A percentile compares a stretch with the other conserved stretches of the same genome.
phyloP scores from a whole-genome alignment of 2,113 vertebrate genomes.

The Erpornis zantholeuca region DNA sequence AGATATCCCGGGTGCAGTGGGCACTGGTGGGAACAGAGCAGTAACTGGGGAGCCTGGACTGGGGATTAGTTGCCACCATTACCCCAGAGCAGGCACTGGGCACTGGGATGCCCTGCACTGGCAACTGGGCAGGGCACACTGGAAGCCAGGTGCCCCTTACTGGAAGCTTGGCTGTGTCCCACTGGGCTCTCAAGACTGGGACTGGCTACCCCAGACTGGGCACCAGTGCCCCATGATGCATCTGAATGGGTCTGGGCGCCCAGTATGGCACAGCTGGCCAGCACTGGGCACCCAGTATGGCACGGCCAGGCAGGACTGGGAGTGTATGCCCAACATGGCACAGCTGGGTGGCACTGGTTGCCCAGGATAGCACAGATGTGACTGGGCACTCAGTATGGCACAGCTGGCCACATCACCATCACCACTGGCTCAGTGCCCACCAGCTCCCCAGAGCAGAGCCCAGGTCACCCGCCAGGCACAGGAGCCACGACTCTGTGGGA shows the following conservation, averaged over 20 bases:
- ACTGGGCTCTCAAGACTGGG: background rate
- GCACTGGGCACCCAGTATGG: background rate
- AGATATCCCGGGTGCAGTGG: background rate
- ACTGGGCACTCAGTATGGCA: fast-evolving
- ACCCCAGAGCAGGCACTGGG: background rate
- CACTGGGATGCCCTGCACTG: background rate
- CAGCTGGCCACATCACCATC: background rate
- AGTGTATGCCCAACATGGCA: background rate
- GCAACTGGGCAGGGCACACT: background rate
- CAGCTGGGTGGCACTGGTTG: fast-evolving
- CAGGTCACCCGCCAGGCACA: fast-evolving
- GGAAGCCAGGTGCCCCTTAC: background rate
- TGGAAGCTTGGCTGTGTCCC: background rate
- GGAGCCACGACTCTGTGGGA: background rate
- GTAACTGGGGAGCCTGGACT: background rate
- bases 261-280: fast-evolving
- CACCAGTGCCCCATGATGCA: background rate
- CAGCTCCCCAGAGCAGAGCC: background rate
- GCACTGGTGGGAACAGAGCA: background rate
- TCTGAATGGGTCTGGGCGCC: background rate
- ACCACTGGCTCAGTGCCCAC: background rate
- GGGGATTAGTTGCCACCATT: background rate
- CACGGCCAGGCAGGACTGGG: background rate
- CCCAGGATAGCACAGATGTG: background rate
- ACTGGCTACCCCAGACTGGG: background rate